Evolutionary conservation across 2,113 vertebrate species (phyloP).

Genomic region (Protomyctophum bolini): DNA sequence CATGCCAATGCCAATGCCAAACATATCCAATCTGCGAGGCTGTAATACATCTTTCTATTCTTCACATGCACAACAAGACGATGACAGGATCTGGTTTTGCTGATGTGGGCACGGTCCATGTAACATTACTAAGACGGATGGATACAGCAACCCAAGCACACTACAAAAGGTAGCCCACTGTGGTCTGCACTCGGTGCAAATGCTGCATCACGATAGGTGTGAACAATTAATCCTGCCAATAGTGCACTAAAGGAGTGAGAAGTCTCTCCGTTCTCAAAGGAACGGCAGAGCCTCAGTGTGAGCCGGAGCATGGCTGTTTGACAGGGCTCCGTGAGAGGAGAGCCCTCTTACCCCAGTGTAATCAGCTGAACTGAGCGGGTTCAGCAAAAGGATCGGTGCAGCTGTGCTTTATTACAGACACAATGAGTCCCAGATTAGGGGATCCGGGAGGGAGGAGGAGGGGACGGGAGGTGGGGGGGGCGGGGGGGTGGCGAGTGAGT

Average conservation of each 20-base stretch:
- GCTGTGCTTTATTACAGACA: conserved; percentile 79
- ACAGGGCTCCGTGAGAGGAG: conserved; percentile 48
- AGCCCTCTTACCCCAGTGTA: conserved; percentile 59
- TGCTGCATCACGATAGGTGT: conserved; percentile 48
- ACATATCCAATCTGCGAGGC: neutral
- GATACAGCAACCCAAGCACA: conserved; percentile 10
- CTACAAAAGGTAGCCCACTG: conserved; percentile 1
- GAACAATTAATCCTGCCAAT: conserved; percentile 55
- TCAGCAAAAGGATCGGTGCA: conserved; percentile 69
- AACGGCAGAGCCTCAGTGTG: conserved; percentile 49
- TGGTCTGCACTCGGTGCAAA: neutral
- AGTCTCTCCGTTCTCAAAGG: conserved; percentile 39
- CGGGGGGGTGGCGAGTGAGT: conserved; percentile 11
- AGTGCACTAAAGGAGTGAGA: conserved; percentile 39
- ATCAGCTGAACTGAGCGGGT: conserved; percentile 70
- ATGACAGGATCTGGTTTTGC: neutral
- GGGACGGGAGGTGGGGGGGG: conserved; percentile 15
- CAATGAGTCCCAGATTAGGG: conserved; percentile 79
- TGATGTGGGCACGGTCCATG: conserved; percentile 1
- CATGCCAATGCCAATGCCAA: neutral
- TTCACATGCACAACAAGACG: neutral
- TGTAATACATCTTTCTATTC: neutral
- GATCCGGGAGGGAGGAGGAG: conserved; percentile 48
- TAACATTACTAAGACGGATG: conserved; percentile 9
- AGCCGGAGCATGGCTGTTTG: conserved; percentile 42